Percentiles rank a stretch among this genome's conserved stretches.
These are phyloP conservation scores for Eumerus sabulonum DNA, from an alignment of 2,888 invertebrate genomes.

Conservation along the genomic window DNA sequence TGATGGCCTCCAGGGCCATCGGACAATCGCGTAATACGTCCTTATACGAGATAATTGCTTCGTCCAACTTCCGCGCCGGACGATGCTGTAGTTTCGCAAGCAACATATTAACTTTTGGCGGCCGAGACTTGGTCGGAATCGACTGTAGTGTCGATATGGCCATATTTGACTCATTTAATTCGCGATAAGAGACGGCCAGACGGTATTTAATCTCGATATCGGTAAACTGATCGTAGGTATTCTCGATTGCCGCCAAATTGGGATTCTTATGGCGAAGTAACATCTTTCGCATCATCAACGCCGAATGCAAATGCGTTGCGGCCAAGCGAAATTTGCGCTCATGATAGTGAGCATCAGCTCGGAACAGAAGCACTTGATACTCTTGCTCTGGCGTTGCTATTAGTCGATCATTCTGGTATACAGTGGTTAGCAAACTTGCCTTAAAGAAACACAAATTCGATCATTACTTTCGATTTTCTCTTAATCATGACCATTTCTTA, in stretches of 20 bases:
- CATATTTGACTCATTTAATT: conserved; percentile 83
- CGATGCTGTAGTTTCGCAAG: conserved; percentile 86
- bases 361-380: conserved; percentile 84
- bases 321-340: conserved; percentile 85
- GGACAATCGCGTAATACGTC: conserved; percentile 89
- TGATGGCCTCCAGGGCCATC: conserved; percentile 87
- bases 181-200: conserved; percentile 84
- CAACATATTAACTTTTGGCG: conserved; percentile 87
- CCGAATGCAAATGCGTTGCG: conserved; percentile 81
- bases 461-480: not conserved
- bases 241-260: conserved; percentile 73
- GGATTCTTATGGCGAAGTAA: conserved; percentile 74
- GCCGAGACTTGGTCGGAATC: conserved; percentile 83
- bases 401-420: conserved; percentile 82
- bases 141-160: conserved; percentile 77
- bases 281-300: conserved; percentile 79
- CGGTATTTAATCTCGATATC: conserved; percentile 87
- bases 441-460: conserved; percentile 73
- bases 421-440: conserved; percentile 84
- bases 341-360: conserved; percentile 85
- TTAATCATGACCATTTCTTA: conserved; percentile 77
- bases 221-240: conserved; percentile 74
- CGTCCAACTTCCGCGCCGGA: conserved; percentile 82
- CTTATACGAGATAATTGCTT: conserved; percentile 87
- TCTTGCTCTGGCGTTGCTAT: conserved; percentile 81